These are phyloP conservation scores for Galbula dea DNA, from an alignment of 2,113 vertebrate species.

Conservation along the genomic window DNA sequence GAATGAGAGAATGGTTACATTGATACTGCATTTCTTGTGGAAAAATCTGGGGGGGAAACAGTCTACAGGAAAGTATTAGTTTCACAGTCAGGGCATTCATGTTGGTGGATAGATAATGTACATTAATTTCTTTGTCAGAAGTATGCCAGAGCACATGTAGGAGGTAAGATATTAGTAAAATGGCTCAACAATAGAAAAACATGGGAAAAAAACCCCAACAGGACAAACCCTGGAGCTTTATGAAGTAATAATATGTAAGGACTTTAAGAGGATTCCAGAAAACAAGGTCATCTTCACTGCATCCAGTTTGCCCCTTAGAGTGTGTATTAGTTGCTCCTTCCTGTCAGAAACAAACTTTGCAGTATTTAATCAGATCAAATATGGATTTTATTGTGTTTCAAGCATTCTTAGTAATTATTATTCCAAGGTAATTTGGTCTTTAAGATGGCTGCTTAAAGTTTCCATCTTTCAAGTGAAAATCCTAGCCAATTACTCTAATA, in stretches of 20 bases:
- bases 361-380: constrained; percentile 14
- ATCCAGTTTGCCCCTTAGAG: neutral
- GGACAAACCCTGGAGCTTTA: neutral
- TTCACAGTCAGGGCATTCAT: neutral
- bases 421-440: constrained; percentile 1
- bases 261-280: constrained; percentile 25
- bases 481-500: neutral
- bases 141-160: neutral
- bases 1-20: neutral
- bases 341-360: neutral
- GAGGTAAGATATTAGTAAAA: neutral
- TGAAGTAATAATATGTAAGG: neutral
- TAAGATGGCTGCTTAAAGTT: constrained; percentile 1
- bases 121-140: neutral
- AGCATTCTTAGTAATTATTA: constrained; percentile 17
- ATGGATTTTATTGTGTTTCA: constrained; percentile 16
- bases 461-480: constrained; percentile 21
- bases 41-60: neutral
- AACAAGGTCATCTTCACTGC: neutral
- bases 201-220: neutral
- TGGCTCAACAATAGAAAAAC: neutral
- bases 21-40: neutral
- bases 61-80: neutral
- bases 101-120: neutral
- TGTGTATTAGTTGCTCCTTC: constrained; percentile 21